Evolutionary conservation across 2,888 invertebrate genomes (phyloP).

Genomic region (Drosophila sordidula): DNA sequence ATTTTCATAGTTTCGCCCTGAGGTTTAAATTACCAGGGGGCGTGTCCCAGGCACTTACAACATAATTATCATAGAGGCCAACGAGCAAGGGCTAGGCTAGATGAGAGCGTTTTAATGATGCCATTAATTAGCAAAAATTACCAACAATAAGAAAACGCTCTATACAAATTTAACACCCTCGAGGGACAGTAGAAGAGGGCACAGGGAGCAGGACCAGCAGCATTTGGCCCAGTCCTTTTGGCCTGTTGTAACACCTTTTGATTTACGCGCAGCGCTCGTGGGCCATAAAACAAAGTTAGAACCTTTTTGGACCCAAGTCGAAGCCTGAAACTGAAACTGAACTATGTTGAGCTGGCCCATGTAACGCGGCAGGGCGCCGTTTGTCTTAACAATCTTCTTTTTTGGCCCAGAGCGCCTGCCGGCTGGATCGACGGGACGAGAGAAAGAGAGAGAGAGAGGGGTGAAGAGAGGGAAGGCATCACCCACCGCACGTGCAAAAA

Average conservation of each 20-base stretch:
- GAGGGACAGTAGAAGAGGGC: slow-evolving; percentile 1
- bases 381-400: slow-evolving; percentile 28
- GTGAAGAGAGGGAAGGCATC: slow-evolving; percentile 2
- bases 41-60: slow-evolving; percentile 66
- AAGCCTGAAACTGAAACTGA: slow-evolving; percentile 22
- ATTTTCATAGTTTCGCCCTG: slow-evolving; percentile 4
- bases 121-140: slow-evolving; percentile 77
- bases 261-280: slow-evolving; percentile 70
- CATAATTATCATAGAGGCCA: slow-evolving; percentile 63
- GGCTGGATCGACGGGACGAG: background rate
- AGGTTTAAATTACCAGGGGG: slow-evolving; percentile 32
- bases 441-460: background rate
- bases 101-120: slow-evolving; percentile 63
- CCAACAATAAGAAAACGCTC: slow-evolving; percentile 57
- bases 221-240: slow-evolving; percentile 41
- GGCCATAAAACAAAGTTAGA: slow-evolving; percentile 74
- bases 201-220: background rate
- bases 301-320: slow-evolving; percentile 28
- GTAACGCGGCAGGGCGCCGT: slow-evolving; percentile 74
- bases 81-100: slow-evolving; percentile 14
- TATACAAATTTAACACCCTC: slow-evolving; percentile 54
- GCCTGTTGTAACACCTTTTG: slow-evolving; percentile 72
- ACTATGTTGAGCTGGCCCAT: slow-evolving; percentile 55
- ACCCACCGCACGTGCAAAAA: slow-evolving; percentile 43
- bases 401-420: slow-evolving; percentile 45